phyloP scores from a whole-genome alignment of 2,888 invertebrate genomes.

The Dynastes grantii region DNA sequence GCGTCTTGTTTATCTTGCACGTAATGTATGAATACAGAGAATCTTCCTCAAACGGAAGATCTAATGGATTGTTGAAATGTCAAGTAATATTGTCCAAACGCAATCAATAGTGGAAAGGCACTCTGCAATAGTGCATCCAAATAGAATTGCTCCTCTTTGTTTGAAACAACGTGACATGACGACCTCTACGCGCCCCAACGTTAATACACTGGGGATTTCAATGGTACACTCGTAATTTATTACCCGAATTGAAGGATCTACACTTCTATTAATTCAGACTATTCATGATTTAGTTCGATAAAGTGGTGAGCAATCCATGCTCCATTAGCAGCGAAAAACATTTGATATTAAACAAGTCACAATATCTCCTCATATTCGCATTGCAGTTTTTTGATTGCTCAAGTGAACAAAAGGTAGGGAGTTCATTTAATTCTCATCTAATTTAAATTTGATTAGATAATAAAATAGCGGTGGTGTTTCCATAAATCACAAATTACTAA shows the following conservation, averaged over 20 bases:
- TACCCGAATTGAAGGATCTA: not conserved
- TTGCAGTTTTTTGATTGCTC: not conserved
- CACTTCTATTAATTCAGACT: too few species aligned
- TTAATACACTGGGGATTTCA: not conserved
- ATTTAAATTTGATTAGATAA: slow-evolving; percentile 4
- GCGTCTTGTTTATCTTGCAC: too few species aligned
- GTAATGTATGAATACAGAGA: too few species aligned
- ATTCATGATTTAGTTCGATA: too few species aligned
- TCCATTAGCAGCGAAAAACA: too few species aligned
- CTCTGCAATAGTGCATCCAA: not conserved
- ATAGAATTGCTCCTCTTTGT: not conserved
- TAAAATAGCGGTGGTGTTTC: slow-evolving; percentile 5
- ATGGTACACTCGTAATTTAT: not conserved
- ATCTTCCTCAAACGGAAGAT: too few species aligned
- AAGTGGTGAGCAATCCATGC: too few species aligned
- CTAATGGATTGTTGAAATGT: too few species aligned
- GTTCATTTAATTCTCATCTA: slow-evolving; percentile 30
- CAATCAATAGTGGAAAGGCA: not conserved
- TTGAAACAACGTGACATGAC: not conserved
- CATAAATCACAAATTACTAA: slow-evolving; percentile 37
- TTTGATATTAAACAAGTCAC: too few species aligned
- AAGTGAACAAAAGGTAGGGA: not conserved
- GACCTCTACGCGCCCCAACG: not conserved
- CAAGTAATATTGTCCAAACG: too few species aligned
- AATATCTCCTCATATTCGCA: not conserved